Evolutionary conservation across 2,797 vertebrate genomes (phyloP).

Genomic region (Sebastolobus alascanus): DNA sequence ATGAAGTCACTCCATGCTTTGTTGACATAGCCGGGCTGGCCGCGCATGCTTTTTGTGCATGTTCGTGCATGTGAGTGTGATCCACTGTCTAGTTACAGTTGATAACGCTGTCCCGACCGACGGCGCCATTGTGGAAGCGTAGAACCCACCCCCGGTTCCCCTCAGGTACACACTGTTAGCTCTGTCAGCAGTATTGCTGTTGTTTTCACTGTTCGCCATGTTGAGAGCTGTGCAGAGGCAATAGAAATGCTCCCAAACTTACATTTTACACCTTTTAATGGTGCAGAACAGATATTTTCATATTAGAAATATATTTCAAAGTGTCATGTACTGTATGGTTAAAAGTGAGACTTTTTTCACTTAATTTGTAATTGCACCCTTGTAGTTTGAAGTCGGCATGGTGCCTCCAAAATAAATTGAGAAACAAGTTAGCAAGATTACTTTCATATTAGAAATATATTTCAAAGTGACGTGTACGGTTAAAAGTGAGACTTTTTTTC

Average conservation of each 20-base stretch:
- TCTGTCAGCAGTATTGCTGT: too few species aligned
- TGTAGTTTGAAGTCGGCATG: not conserved
- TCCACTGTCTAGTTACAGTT: too few species aligned
- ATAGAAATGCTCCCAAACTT: too few species aligned
- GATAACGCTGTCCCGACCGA: too few species aligned
- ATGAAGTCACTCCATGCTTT: not conserved
- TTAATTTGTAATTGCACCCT: not conserved
- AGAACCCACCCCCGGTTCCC: too few species aligned
- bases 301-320: not conserved
- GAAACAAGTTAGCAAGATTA: not conserved
- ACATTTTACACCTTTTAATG: not conserved
- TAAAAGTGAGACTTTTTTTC: not conserved
- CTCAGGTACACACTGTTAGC: too few species aligned
- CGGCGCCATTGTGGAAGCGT: too few species aligned
- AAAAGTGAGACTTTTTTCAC: not conserved
- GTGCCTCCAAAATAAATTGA: not conserved
- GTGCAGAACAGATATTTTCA: not conserved
- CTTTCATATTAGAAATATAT: not conserved
- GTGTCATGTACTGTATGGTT: not conserved
- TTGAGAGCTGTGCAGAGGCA: too few species aligned
- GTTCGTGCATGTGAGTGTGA: too few species aligned
- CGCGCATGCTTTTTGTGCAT: too few species aligned
- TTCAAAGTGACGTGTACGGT: not conserved
- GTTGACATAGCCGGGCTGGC: not conserved
- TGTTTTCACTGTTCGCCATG: too few species aligned